phyloP scores from a whole-genome alignment of 1,140 invertebrate species.

The Caenorhabditis inopinata region DNA sequence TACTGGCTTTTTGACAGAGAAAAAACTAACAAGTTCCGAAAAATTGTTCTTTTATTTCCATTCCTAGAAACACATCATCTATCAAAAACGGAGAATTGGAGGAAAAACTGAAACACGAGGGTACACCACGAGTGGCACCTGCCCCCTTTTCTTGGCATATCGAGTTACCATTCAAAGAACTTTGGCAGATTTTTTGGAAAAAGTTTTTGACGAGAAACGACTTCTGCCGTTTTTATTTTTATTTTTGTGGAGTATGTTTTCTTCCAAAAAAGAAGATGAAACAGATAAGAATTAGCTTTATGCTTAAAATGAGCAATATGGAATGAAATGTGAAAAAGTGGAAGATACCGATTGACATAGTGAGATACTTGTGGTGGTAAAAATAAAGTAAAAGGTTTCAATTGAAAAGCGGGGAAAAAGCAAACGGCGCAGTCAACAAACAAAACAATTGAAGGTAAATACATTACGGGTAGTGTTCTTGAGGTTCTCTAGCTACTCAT shows the following conservation, averaged over 20 bases:
- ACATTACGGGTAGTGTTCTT: neutral
- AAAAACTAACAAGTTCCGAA: neutral
- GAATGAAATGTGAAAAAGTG: too few species aligned
- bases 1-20: neutral
- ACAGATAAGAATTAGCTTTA: too few species aligned
- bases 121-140: neutral
- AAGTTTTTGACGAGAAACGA: too few species aligned
- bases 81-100: neutral
- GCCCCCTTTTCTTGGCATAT: conserved; percentile 3
- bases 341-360: too few species aligned
- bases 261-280: too few species aligned
- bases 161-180: too few species aligned
- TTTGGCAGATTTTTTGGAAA: too few species aligned
- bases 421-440: conserved; percentile 8
- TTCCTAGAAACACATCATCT: neutral
- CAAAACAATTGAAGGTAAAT: conserved; percentile 30
- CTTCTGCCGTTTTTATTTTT: too few species aligned
- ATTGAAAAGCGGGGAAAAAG: neutral
- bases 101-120: neutral
- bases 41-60: neutral
- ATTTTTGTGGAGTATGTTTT: too few species aligned
- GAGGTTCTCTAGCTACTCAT: neutral
- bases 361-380: neutral
- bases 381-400: neutral
- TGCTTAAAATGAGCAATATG: too few species aligned